These are phyloP conservation scores for Papilio helenus DNA, from an alignment of 1,140 invertebrate species.

Conservation along the genomic window DNA sequence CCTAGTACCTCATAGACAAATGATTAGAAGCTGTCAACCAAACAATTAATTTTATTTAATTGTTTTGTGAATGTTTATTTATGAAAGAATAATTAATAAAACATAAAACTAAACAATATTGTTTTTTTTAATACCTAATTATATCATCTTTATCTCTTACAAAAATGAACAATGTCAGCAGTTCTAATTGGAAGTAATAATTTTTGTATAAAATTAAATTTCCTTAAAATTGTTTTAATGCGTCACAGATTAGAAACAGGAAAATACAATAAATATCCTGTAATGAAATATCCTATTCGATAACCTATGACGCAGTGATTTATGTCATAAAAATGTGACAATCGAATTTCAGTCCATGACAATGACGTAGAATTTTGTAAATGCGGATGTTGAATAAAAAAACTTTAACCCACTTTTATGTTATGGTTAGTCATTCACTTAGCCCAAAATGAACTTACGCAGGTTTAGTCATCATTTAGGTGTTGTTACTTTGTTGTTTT, in stretches of 20 bases:
- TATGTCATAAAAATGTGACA: background rate
- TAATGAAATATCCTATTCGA: background rate
- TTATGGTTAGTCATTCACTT: background rate
- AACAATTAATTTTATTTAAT: background rate
- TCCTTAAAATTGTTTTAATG: background rate
- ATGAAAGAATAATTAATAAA: too few relatives aligned
- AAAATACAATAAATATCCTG: background rate
- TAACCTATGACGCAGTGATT: background rate
- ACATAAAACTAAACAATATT: too few relatives aligned
- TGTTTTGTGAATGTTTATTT: background rate
- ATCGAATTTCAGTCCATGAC: background rate
- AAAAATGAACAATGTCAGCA: too few relatives aligned
- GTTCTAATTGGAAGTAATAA: too few relatives aligned
- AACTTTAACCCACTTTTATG: slow-evolving; percentile 1
- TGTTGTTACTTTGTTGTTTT: background rate
- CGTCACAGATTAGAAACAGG: background rate
- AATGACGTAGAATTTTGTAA: slow-evolving; percentile 11
- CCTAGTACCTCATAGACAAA: slow-evolving; percentile 8
- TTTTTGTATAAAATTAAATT: too few relatives aligned
- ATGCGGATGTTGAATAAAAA: slow-evolving; percentile 7
- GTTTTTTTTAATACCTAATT: too few relatives aligned
- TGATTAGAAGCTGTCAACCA: background rate
- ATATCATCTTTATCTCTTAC: too few relatives aligned
- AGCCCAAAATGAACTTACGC: background rate
- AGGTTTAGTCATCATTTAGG: background rate